Evolutionary conservation across 2,113 vertebrate genomes (phyloP), one percentile per base, ranked within the genome.

Genomic region (Tringa solitaria): DNA sequence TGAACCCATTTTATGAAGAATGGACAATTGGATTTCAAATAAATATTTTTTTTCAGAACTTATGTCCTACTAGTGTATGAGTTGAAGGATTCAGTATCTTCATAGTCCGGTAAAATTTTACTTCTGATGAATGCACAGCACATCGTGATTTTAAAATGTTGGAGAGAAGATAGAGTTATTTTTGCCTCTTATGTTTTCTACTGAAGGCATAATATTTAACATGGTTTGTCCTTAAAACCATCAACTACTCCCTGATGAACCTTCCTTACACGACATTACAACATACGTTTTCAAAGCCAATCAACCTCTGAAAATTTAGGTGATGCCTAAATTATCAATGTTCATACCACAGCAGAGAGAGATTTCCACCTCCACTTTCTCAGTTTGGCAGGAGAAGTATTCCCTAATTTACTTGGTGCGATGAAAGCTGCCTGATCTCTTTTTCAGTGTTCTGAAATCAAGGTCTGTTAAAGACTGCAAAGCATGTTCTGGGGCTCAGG

Each of bases 341-440:
- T 51, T 90, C 4, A 0, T 76, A 45, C 63, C 78, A 39, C 74
- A 83, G 78, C 67, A 74, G 84, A 76, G 73, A 73, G 61, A 89
- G 41, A 85, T 48, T 94, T 70, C 90, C 84, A 83, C 70, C 90
- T 90, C 93, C 10, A 0, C 18, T 14, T 77, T 91, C 72, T 94
- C 92, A 73, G 54, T 86, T 91, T 96, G 95, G 75, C 82, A 93
- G 93, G 57, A 65, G 61, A 79, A 79, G 32, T 21, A 61, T 86
- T 90, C 68, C 64, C 41, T 79, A 54, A 79, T 90, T 80, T 90
- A 15, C 72, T 56, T 59, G 75, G 82, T 90, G 94, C 14, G 27
- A 85, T 88, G 85, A 86, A 96, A 95, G 59, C 82, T 93, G 91
- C 67, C 68, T 88, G 27, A 24, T 67, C 76, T 81, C n/a, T 32